phyloP scores from a whole-genome alignment of 2,113 vertebrate genomes.

The Phylloscopus trochiloides region DNA sequence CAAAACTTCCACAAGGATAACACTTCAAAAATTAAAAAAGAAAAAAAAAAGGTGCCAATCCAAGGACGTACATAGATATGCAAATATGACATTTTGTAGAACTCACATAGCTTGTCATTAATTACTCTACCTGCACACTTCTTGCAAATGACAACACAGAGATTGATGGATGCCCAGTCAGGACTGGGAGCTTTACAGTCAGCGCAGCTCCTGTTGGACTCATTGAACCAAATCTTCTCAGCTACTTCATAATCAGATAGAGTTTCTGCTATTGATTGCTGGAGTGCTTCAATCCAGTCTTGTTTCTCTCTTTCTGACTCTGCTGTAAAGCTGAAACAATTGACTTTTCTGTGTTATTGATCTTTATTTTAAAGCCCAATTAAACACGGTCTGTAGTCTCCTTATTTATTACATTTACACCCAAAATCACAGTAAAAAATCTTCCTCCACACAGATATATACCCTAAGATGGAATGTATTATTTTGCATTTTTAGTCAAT shows the following conservation, averaged over 20 bases:
- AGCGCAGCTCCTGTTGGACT: constrained; percentile 91
- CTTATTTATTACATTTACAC: constrained; percentile 51
- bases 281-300: constrained; percentile 93
- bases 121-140: constrained; percentile 91
- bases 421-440: constrained; percentile 14
- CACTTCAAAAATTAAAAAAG: neutral
- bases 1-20: neutral
- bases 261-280: constrained; percentile 93
- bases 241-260: constrained; percentile 98
- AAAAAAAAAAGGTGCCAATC: neutral
- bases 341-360: constrained; percentile 77
- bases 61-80: neutral
- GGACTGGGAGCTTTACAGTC: constrained; percentile 86
- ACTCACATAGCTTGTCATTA: neutral
- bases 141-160: constrained; percentile 96
- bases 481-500: neutral
- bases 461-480: neutral
- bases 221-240: constrained; percentile 98
- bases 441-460: neutral
- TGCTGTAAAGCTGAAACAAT: constrained; percentile 92
- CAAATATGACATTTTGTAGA: neutral
- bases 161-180: constrained; percentile 97
- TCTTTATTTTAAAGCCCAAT: constrained; percentile 81
- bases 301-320: constrained; percentile 92
- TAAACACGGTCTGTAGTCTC: constrained; percentile 65